Evolutionary conservation across 2,797 vertebrate species (phyloP).

Genomic region (Melopsittacus undulatus): DNA sequence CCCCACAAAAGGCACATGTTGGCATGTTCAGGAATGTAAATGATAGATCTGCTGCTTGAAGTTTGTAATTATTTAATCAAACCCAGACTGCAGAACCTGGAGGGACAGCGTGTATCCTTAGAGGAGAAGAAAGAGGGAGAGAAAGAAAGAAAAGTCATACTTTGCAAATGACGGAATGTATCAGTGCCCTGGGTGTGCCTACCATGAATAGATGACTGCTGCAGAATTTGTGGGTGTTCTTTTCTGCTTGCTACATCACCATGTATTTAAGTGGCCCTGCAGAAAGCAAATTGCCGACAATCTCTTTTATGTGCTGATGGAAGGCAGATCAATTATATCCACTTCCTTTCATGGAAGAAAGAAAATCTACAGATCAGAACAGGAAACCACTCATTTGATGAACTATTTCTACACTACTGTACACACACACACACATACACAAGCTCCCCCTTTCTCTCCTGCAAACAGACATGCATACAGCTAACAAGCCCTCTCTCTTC

Average conservation of each 20-base stretch:
- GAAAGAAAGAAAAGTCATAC: constrained; percentile 43
- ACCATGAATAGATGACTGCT: background rate
- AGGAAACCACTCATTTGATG: constrained; percentile 65
- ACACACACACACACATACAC: background rate
- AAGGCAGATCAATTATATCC: constrained; percentile 62
- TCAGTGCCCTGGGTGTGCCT: constrained; percentile 29
- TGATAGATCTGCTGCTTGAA: constrained; percentile 75
- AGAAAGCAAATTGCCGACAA: constrained; percentile 38
- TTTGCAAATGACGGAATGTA: constrained; percentile 6
- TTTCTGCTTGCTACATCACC: background rate
- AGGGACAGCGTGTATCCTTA: constrained; percentile 63
- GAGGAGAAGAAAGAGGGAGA: constrained; percentile 19
- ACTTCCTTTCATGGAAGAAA: constrained; percentile 65
- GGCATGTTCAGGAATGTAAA: constrained; percentile 75
- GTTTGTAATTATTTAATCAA: constrained; percentile 81
- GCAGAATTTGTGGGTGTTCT: constrained; percentile 24
- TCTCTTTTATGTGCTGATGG: constrained; percentile 44
- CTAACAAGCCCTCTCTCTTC: background rate
- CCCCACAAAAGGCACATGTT: constrained; percentile 72
- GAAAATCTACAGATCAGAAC: constrained; percentile 44
- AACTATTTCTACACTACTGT: constrained; percentile 44
- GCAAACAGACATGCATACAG: background rate
- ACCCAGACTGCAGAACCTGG: constrained; percentile 73
- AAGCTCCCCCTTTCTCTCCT: background rate
- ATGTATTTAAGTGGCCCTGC: background rate